Conservation (phyloP, 2,797 vertebrate species). For the Channa striata region DNA sequence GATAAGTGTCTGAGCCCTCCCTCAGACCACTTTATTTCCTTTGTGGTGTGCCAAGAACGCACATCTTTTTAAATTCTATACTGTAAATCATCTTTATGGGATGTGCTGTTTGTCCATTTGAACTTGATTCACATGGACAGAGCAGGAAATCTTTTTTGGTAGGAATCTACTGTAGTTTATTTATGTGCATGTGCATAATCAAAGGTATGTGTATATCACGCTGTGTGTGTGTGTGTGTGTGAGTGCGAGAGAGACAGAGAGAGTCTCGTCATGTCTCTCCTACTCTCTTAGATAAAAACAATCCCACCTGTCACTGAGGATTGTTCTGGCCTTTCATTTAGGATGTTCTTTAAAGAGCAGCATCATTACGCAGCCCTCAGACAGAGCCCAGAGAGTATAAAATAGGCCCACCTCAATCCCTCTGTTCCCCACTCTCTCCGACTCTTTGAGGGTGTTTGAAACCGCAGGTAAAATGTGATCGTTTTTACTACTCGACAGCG, state of each 20-base stretch:
- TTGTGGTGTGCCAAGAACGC: constrained; percentile 80
- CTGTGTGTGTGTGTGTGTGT: constrained; percentile 16
- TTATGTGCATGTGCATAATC: constrained; percentile 31
- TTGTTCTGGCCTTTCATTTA: constrained; percentile 80
- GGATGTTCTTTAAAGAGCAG: constrained; percentile 73
- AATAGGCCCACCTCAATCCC: constrained; percentile 67
- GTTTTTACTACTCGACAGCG: constrained; percentile 66
- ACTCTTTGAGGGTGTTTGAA: constrained; percentile 62
- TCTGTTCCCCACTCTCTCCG: constrained; percentile 46
- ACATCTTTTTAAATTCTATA: constrained; percentile 85
- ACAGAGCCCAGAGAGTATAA: constrained; percentile 71
- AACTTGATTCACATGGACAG: constrained; percentile 75
- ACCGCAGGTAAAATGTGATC: constrained; percentile 60
- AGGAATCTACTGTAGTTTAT: constrained; percentile 57
- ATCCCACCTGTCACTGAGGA: constrained; percentile 79
- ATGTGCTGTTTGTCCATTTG: constrained; percentile 79
- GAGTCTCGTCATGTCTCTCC: constrained; percentile 63
- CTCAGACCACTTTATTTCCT: constrained; percentile 80
- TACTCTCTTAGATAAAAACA: constrained; percentile 74
- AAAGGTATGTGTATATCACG: constrained; percentile 37
- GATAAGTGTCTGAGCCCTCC: constrained; percentile 68
- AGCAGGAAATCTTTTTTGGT: constrained; percentile 78
- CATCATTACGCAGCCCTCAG: constrained; percentile 74
- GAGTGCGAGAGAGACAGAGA: constrained; percentile 45
- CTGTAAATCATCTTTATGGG: constrained; percentile 85